phyloP scores from a whole-genome alignment of 1,140 invertebrate species.

The Lerema accius region DNA sequence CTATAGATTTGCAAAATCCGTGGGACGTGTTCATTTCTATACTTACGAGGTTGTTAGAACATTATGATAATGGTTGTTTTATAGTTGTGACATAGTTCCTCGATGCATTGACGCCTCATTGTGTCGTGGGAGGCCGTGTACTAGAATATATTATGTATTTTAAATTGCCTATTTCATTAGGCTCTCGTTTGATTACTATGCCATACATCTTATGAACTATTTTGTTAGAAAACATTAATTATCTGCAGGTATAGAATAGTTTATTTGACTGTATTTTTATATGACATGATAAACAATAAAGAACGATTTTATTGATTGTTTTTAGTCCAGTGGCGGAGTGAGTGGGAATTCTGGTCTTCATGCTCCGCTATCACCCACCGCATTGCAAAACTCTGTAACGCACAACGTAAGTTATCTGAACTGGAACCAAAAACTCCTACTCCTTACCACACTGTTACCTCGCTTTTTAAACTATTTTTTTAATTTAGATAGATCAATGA shows the following conservation, averaged over 20 bases:
- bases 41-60: not conserved
- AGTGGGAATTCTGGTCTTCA: conserved; percentile 76
- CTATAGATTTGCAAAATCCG: not conserved
- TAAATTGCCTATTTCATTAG: not conserved
- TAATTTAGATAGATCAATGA: too few relatives aligned
- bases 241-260: too few relatives aligned
- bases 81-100: conserved; percentile 7
- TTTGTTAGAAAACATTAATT: too few relatives aligned
- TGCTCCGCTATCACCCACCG: conserved; percentile 75
- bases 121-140: conserved; percentile 7
- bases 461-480: too few relatives aligned
- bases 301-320: conserved; percentile 33
- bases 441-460: too few relatives aligned
- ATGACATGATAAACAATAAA: too few relatives aligned
- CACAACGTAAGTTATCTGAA: conserved; percentile 64
- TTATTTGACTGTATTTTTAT: conserved; percentile 10
- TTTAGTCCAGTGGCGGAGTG: conserved; percentile 66
- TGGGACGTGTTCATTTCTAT: conserved; percentile 1
- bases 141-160: not conserved
- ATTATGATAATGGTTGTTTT: conserved; percentile 3
- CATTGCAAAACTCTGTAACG: conserved; percentile 71
- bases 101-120: not conserved
- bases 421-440: too few relatives aligned
- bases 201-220: too few relatives aligned
- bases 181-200: conserved; percentile 1